A percentile compares a stretch with the other conserved stretches of the same genome.
Conservation (phyloP, 1,140 invertebrate genomes). For the Whitmania pigra region DNA sequence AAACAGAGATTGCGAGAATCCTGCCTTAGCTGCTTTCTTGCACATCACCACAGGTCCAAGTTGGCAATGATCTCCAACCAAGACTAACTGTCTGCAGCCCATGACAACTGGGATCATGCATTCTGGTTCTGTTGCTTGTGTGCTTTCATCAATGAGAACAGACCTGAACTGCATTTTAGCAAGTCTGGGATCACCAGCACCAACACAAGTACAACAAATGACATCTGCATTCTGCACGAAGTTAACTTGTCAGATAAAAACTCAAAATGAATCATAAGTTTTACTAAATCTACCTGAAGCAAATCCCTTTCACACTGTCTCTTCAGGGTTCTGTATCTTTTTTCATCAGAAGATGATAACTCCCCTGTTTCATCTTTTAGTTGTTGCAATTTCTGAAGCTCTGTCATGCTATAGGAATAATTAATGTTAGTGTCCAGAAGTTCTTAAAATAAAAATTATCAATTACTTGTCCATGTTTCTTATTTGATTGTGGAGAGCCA, state of each 20-base stretch:
- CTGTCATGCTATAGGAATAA: slow-evolving; percentile 46
- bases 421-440: not conserved
- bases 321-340: slow-evolving; percentile 79
- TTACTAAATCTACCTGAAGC: slow-evolving; percentile 44
- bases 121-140: slow-evolving; percentile 89
- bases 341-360: slow-evolving; percentile 73
- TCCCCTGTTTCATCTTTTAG: slow-evolving; percentile 95
- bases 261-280: not conserved
- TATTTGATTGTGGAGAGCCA: slow-evolving; percentile 94
- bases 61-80: slow-evolving; percentile 98
- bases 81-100: slow-evolving; percentile 75
- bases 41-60: slow-evolving; percentile 97
- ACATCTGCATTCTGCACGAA: slow-evolving; percentile 64
- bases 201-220: slow-evolving; percentile 96
- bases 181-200: slow-evolving; percentile 85
- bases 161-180: slow-evolving; percentile 85
- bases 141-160: slow-evolving; percentile 92
- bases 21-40: slow-evolving; percentile 92
- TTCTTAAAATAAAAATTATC: not conserved
- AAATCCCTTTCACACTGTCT: slow-evolving; percentile 81
- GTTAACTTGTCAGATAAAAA: no score
- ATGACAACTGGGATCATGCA: slow-evolving; percentile 97
- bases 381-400: slow-evolving; percentile 87
- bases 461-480: slow-evolving; percentile 66
- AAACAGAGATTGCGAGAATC: slow-evolving; percentile 91